Evolutionary conservation across 2,888 invertebrate species (phyloP), one percentile per base, ranked within the genome.

Genomic region (Lepetodrilus schrolli): DNA sequence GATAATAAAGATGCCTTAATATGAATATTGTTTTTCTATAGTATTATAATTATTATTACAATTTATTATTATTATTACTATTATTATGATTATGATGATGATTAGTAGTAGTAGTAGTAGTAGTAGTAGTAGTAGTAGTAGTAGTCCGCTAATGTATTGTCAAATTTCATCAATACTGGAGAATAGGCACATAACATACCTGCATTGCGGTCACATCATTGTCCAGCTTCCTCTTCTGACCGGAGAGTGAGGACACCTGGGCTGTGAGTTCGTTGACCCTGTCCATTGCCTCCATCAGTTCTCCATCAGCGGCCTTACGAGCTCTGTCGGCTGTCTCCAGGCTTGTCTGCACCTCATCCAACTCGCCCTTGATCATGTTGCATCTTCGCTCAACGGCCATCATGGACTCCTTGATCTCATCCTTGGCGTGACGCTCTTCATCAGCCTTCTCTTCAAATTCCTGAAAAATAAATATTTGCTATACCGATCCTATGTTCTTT

Each of bases 211-310:
- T 96, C 91, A 99, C 94, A 93, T 99, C 98, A 89, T 96, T 95
- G 92, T 99, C 99, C 92, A 99, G 94, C 94, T 99, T 99, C 94
- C 99, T 96, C 96, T 99, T 99, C 93, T 97, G 96, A 88, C 96
- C 96, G 80, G 96, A 95, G 90, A 98, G 94, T 88, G 97, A 97
- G 82, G 96, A 95, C 92, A 95, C 96, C 92, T 97, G 96, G 86
- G 96, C 96, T 88, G 95, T 94, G 83, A 99, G 93, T 92, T 99
- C 99, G 92, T 98, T 98, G 91, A 98, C 94, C 91, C 98, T 96
- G 92, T 99, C 99, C 92, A 97, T 97, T 89, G 98, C 96, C 92
- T 99, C 99, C 86, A 96, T 95, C 91, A 98, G 93, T 92, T 99
- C 99, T 91, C 96, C 95, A 93, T 99, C 99, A 88, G 98, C 98